Evolutionary conservation across 1,140 invertebrate genomes (phyloP).

Genomic region (Drosophila paulistorum): DNA sequence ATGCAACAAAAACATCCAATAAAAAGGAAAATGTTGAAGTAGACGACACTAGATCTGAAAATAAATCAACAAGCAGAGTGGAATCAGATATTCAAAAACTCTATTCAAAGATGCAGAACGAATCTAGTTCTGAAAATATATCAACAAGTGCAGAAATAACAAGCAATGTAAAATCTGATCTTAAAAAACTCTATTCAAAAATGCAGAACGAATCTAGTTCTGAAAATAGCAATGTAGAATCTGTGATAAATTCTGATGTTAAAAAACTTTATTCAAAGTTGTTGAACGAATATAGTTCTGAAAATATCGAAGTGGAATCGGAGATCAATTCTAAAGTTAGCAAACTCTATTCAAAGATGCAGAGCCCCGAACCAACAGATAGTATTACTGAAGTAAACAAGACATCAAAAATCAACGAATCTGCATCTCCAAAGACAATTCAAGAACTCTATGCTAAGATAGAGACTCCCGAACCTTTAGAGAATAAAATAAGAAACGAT

Average conservation of each 20-base stretch:
- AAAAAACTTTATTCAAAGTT: too few relatives aligned
- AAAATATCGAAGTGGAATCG: not conserved
- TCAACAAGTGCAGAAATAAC: too few relatives aligned
- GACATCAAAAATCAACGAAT: too few relatives aligned
- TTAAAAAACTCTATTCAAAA: too few relatives aligned
- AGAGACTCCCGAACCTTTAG: not conserved
- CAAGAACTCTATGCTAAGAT: not conserved
- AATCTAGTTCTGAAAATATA: not conserved
- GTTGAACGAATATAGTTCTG: not conserved
- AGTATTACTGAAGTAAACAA: too few relatives aligned
- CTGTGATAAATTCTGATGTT: too few relatives aligned
- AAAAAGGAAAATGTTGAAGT: not conserved
- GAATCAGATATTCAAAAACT: too few relatives aligned
- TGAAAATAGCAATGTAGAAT: not conserved
- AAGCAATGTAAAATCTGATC: too few relatives aligned
- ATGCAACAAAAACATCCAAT: not conserved
- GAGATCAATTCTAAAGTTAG: too few relatives aligned
- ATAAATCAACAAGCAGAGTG: not conserved
- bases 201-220: not conserved
- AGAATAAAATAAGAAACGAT: not conserved
- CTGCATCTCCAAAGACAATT: not conserved
- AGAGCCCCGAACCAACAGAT: too few relatives aligned
- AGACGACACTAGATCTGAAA: not conserved
- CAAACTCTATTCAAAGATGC: too few relatives aligned
- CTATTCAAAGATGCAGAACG: too few relatives aligned